These are phyloP conservation scores for Pitta sordida DNA, from an alignment of 2,113 vertebrate species.

Conservation along the genomic window DNA sequence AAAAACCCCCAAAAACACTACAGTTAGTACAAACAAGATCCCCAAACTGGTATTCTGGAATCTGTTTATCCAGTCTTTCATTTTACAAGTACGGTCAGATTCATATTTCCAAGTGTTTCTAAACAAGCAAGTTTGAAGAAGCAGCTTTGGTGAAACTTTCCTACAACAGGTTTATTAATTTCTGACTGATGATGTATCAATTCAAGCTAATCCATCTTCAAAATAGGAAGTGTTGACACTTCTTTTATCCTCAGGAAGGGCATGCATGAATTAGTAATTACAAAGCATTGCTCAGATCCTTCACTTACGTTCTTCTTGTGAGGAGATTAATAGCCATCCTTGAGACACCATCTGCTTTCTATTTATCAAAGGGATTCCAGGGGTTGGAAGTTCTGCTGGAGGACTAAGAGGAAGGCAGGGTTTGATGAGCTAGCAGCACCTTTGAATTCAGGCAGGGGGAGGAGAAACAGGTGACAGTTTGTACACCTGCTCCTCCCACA, in stretches of 20 bases:
- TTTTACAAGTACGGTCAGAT: neutral
- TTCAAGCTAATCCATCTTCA: slow-evolving; percentile 44
- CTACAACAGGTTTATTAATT: slow-evolving; percentile 3
- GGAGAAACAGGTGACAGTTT: neutral
- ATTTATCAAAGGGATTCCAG: slow-evolving; percentile 57
- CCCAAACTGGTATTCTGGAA: neutral
- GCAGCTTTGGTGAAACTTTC: neutral
- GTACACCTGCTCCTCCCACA: neutral
- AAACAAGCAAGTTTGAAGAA: neutral
- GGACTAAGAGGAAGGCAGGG: neutral
- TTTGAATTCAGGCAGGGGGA: neutral
- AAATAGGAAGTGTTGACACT: neutral
- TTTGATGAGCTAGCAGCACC: neutral
- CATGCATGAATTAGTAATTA: slow-evolving; percentile 55
- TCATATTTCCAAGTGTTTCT: neutral
- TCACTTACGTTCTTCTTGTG: slow-evolving; percentile 47
- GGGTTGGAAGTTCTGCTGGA: neutral
- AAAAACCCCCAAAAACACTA: neutral
- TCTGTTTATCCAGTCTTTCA: neutral
- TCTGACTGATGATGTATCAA: slow-evolving; percentile 7
- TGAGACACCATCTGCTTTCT: slow-evolving; percentile 56
- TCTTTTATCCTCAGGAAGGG: slow-evolving; percentile 24
- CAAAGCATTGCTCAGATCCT: slow-evolving; percentile 23
- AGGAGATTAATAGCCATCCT: slow-evolving; percentile 67
- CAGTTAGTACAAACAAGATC: neutral